phyloP scores from a whole-genome alignment of 2,888 invertebrate species.

The Criorhina ranunculi region DNA sequence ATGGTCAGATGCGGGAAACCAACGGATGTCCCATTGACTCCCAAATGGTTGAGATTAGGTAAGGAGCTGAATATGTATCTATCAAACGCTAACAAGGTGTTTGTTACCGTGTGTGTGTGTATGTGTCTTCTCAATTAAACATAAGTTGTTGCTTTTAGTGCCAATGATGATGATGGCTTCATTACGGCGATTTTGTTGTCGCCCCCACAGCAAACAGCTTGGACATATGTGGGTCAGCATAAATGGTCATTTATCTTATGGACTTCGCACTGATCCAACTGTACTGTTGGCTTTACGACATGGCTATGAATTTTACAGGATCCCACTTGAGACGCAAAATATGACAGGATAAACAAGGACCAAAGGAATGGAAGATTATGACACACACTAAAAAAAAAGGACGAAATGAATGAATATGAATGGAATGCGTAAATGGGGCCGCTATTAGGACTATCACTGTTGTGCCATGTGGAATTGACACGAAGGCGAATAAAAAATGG shows the following conservation, averaged over 20 bases:
- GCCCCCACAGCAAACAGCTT: slow-evolving; percentile 46
- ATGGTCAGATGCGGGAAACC: slow-evolving; percentile 74
- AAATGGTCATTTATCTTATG: slow-evolving; percentile 72
- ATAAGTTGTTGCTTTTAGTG: slow-evolving; percentile 66
- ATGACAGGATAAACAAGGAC: slow-evolving; percentile 59
- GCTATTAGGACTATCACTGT: slow-evolving; percentile 70
- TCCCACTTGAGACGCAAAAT: slow-evolving; percentile 63
- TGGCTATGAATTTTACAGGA: slow-evolving; percentile 74
- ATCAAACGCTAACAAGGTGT: slow-evolving; percentile 60
- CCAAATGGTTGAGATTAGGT: slow-evolving; percentile 12
- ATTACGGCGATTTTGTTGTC: slow-evolving; percentile 70
- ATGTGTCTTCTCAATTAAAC: slow-evolving; percentile 71
- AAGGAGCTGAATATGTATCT: slow-evolving; percentile 39
- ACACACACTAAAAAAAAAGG: slow-evolving; percentile 38
- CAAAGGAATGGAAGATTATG: slow-evolving; percentile 49
- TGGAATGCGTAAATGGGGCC: slow-evolving; percentile 69
- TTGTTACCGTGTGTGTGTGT: slow-evolving; percentile 29
- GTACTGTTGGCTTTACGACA: slow-evolving; percentile 59
- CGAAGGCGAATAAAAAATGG: slow-evolving; percentile 71
- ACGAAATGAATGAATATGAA: slow-evolving; percentile 69
- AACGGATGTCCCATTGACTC: slow-evolving; percentile 62
- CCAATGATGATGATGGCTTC: slow-evolving; percentile 71
- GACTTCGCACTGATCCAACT: slow-evolving; percentile 47
- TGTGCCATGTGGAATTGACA: slow-evolving; percentile 75
- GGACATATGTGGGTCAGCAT: slow-evolving; percentile 70